Conservation (phyloP, 2,797 vertebrate species). For the Dendrocincla tyrannina region DNA sequence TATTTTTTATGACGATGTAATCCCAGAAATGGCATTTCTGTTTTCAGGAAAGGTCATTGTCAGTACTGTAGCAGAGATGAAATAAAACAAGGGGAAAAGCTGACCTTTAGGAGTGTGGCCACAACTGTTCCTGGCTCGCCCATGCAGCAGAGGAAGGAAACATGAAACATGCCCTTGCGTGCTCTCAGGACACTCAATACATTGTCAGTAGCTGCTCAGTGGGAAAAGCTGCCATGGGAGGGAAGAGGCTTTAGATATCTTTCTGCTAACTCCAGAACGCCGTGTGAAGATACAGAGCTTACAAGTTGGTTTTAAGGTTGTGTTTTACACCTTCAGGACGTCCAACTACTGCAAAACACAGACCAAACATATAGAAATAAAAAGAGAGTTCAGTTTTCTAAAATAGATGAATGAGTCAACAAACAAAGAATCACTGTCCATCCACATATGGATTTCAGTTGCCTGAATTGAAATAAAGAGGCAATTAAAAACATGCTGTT, state of each 20-base stretch:
- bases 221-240: not conserved
- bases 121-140: not conserved
- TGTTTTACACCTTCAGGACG: not conserved
- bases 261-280: not conserved
- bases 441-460: not conserved
- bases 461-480: not conserved
- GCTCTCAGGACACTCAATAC: not conserved
- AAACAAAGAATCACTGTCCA: not conserved
- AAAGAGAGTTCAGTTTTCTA: not conserved
- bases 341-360: not conserved
- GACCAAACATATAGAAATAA: not conserved
- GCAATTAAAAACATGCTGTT: not conserved
- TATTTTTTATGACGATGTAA: not conserved
- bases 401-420: not conserved
- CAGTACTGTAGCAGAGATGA: not conserved
- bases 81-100: not conserved
- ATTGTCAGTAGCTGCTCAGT: not conserved
- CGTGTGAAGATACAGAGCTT: not conserved
- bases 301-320: not conserved
- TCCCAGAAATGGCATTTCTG: not conserved
- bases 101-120: not conserved
- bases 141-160: not conserved
- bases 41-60: not conserved
- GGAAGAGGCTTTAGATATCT: not conserved
- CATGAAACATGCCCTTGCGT: fast-evolving